Conservation (phyloP, 2,888 invertebrate species). For the Didymodactylos carnosus region DNA sequence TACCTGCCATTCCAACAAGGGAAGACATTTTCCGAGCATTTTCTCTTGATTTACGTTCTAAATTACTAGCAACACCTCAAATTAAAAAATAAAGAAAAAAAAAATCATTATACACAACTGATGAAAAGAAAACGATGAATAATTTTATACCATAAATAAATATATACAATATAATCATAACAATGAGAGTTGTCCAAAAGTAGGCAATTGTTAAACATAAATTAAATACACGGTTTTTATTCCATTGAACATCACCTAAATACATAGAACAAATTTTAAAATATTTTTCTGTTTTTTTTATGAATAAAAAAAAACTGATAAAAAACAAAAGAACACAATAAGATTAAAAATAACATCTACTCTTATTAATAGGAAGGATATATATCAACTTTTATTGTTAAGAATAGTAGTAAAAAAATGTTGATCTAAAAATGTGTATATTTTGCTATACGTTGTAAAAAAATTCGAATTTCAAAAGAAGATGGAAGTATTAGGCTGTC, state of each 20-base stretch:
- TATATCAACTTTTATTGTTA: too few relatives aligned
- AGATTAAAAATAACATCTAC: too few relatives aligned
- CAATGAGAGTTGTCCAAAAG: constrained; percentile 87
- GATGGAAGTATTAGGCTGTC: too few relatives aligned
- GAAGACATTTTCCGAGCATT: constrained; percentile 57
- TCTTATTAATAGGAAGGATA: too few relatives aligned
- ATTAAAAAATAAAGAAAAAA: constrained; percentile 88
- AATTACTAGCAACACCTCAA: constrained; percentile 78
- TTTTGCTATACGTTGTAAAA: too few relatives aligned
- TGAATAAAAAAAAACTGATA: too few relatives aligned
- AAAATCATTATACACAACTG: too few relatives aligned
- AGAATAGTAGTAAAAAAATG: too few relatives aligned
- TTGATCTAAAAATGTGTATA: too few relatives aligned
- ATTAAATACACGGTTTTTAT: constrained; percentile 46
- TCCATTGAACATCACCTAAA: constrained; percentile 13
- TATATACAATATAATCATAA: constrained; percentile 79
- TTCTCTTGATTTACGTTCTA: constrained; percentile 88
- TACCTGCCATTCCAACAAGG: constrained; percentile 17
- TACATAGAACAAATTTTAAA: too few relatives aligned
- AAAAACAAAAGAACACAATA: background rate
- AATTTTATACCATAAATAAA: constrained; percentile 64
- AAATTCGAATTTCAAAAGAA: too few relatives aligned
- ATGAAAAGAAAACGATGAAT: constrained; percentile 91
- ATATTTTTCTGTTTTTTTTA: too few relatives aligned
- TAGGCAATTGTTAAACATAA: constrained; percentile 86